These are phyloP conservation scores for Cancer borealis DNA, from an alignment of 2,888 invertebrate genomes.

Conservation along the genomic window DNA sequence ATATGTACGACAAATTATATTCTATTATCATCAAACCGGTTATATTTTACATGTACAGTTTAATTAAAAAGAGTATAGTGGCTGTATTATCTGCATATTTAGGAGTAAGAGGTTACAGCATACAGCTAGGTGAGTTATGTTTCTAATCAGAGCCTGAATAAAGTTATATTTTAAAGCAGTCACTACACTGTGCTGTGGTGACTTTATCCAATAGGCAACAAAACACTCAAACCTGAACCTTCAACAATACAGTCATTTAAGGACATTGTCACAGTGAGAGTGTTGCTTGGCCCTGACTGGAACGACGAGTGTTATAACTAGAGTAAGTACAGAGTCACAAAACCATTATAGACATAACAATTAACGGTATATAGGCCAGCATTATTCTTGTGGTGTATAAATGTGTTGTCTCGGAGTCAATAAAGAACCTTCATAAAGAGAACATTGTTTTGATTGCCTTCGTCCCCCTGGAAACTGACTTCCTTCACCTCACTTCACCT, in stretches of 20 bases:
- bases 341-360: background rate
- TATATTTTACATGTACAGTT: too few relatives aligned
- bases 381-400: background rate
- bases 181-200: background rate
- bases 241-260: background rate
- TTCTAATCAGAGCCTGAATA: too few relatives aligned
- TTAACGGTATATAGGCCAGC: background rate
- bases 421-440: background rate
- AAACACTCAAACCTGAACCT: background rate
- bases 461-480: background rate
- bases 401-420: constrained; percentile 11
- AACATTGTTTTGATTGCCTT: background rate
- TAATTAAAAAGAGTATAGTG: too few relatives aligned
- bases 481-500: background rate
- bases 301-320: constrained; percentile 20
- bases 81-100: too few relatives aligned
- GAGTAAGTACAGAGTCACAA: background rate
- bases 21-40: background rate
- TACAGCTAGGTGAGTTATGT: too few relatives aligned
- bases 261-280: background rate
- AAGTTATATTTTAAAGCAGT: too few relatives aligned
- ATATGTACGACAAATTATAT: background rate
- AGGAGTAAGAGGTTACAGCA: too few relatives aligned
- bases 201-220: background rate
- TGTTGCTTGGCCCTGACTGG: constrained; percentile 10